phyloP scores from a whole-genome alignment of 1,140 invertebrate species.

The Eufriesea mexicana region DNA sequence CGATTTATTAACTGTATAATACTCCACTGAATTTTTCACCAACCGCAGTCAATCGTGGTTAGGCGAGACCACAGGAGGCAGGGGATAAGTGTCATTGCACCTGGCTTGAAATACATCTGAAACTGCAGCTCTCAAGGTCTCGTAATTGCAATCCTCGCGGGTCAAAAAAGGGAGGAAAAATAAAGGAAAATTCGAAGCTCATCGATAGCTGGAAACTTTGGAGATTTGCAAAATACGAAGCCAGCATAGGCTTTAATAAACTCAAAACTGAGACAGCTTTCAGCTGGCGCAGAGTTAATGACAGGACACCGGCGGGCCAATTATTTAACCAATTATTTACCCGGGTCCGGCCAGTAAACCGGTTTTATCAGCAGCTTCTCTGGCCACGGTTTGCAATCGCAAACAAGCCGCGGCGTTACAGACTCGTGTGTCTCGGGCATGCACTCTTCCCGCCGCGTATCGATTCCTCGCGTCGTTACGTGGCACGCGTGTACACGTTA shows the following conservation, averaged over 20 bases:
- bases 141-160: too few species aligned
- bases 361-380: slow-evolving; percentile 32
- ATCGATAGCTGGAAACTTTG: too few species aligned
- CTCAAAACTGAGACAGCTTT: not conserved
- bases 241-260: not conserved
- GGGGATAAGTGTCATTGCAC: too few species aligned
- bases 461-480: slow-evolving; percentile 53
- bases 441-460: slow-evolving; percentile 46
- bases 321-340: slow-evolving; percentile 36
- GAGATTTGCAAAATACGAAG: not conserved
- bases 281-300: not conserved
- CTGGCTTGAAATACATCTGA: too few species aligned
- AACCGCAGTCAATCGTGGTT: too few species aligned
- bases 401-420: slow-evolving; percentile 33
- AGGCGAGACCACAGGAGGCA: too few species aligned
- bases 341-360: not conserved
- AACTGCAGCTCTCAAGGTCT: too few species aligned
- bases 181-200: too few species aligned
- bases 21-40: too few species aligned
- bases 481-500: slow-evolving; percentile 41
- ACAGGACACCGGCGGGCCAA: slow-evolving; percentile 1
- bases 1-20: too few species aligned
- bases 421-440: slow-evolving; percentile 13
- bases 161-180: too few species aligned
- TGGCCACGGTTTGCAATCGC: not conserved